A percentile compares a stretch with the other conserved stretches of the same genome.
These are phyloP conservation scores for Pterobdella sp. DNA, from an alignment of 2,888 invertebrate species.

Conservation along the genomic window DNA sequence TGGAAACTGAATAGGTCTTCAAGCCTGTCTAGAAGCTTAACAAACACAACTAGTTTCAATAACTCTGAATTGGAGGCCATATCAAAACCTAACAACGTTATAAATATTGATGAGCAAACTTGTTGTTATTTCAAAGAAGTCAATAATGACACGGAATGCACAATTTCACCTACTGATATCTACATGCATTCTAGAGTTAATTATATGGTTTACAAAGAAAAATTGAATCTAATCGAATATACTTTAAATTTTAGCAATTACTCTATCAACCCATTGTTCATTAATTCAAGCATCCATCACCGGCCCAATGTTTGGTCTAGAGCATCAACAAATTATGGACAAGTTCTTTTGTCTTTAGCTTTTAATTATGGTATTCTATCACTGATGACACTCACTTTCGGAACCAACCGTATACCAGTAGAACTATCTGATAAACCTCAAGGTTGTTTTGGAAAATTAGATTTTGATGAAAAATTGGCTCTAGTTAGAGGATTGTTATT, in stretches of 20 bases:
- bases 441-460: conserved; percentile 43
- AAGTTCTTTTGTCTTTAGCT: conserved; percentile 47
- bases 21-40: neutral
- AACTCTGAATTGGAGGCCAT: neutral
- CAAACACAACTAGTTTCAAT: neutral
- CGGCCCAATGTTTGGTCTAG: conserved; percentile 37
- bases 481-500: conserved; percentile 34
- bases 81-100: neutral
- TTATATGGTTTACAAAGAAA: conserved; percentile 22
- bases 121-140: neutral
- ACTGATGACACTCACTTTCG: conserved; percentile 46
- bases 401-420: conserved; percentile 40
- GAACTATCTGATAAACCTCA: conserved; percentile 42
- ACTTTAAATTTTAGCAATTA: conserved; percentile 34
- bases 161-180: neutral
- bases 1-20: neutral
- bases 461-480: conserved; percentile 34
- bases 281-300: conserved; percentile 27
- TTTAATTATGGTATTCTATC: conserved; percentile 49
- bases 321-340: conserved; percentile 45
- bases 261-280: conserved; percentile 34
- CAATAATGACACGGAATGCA: neutral
- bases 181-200: conserved; percentile 15
- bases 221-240: conserved; percentile 37
- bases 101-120: neutral